Evolutionary conservation across 2,797 vertebrate species (phyloP), one percentile per base, ranked within the genome.

Genomic region (Margarornis squamiger): DNA sequence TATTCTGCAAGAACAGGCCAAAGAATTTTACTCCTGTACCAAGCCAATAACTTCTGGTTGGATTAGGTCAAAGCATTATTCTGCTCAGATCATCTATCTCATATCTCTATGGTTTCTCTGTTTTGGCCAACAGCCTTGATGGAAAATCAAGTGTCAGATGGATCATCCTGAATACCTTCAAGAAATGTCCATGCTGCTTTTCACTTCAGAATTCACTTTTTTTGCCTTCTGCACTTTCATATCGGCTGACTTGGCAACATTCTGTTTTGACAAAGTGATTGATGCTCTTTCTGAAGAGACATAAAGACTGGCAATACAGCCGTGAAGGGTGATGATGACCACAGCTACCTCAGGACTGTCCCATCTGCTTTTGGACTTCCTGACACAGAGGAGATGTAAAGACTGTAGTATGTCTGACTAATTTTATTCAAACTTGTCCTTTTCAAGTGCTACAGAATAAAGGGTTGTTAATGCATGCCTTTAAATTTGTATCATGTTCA

Each of bases 21-120:
- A 91, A 95, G 76, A 92, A 96, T 93, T 86, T 84, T 75, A 81
- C 18, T 91, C 29, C 34, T 63, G 10, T 70, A 91, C n/a, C 73
- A 75, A 90, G 85, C 70, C 89, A 92, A 18, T 78, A 94, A 88
- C 12, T 81, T 76, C 73, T 90, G 74, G 34, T 49, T 90, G 32
- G 92, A 92, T 81, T 73, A 90, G 41, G 66, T 88, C 82, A 92
- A 93, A 92, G 22, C 2, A 13, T 11, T 90, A 54, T 30, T 86
- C 92, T 93, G 85, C 39, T 95, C 76, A 86, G 84, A 67, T 76
- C 21, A 71, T 86, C 58, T 1, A 1, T 77, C 23, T 78, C 79
- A 30, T 4, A 3, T 75, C 41, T 79, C 16, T 58, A 76, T 3
- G 0, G 30, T 34, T 86, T 70, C 65, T 81, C 65, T 57, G 32